Evolutionary conservation across 2,113 vertebrate species (phyloP), one percentile per base, ranked within the genome.

Genomic region (Eira barbara): DNA sequence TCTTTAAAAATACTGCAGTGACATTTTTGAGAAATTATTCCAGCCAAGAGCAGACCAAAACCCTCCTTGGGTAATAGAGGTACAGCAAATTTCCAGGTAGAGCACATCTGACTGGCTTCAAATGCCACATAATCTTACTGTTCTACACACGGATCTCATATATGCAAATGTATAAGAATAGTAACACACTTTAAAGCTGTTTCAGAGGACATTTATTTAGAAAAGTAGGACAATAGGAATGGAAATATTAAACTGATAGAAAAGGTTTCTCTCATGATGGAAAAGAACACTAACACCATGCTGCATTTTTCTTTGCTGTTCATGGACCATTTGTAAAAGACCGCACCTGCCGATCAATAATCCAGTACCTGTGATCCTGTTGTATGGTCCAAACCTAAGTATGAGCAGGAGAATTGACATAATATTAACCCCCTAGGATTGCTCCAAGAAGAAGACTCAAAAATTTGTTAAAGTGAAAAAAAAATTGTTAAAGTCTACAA

Each of bases 281-380:
- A 97, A 98, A 94, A 39, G 31, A 85, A 52, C 59, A 89, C 47
- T 94, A 94, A 49, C 34, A 85, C 20, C 80, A 90, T 34, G 47
- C 45, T 97, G 7, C n/a, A 36, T 96, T 97, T 94, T 98, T 88
- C 11, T 71, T 98, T 97, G 23, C 23, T 52, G 21, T 83, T 94
- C 81, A 3, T 63, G 29, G 52, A 93, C 55, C 39, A 39, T 71
- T 94, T 90, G 96, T 94, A 92, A 97, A 96, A 92, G 73, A 91
- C 45, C 18, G 65, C 47, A 97, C 87, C 57, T 91, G 27, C 34
- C 88, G 95, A 61, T 98, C 91, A 34, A 95, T 92, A 95, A 90
- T 31, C 78, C 39, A 2, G 55, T 52, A n/a, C 34, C 39, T 13
- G 18, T 69, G 80, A 85, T 88, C 49, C 18, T 93, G 52, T 73